phyloP scores from a whole-genome alignment of 2,888 invertebrate species.

The Orgyia antiqua region DNA sequence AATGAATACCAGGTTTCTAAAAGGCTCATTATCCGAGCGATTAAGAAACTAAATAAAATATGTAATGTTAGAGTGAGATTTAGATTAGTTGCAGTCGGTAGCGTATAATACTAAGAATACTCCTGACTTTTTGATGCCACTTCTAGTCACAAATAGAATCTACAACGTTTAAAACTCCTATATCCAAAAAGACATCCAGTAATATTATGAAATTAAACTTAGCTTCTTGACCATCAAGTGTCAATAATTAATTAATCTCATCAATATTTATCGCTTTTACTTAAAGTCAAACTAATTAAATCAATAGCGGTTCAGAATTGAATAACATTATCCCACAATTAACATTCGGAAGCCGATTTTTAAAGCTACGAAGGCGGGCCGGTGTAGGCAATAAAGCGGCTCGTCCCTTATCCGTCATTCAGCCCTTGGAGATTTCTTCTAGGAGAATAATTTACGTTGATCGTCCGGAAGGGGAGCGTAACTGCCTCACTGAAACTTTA shows the following conservation, averaged over 20 bases:
- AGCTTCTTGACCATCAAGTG: constrained; percentile 8
- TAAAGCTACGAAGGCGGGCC: constrained; percentile 58
- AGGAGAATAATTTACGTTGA: constrained; percentile 77
- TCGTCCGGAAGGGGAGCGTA: constrained; percentile 72
- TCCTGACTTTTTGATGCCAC: no score
- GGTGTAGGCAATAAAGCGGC: constrained; percentile 69
- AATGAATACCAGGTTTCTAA: no score
- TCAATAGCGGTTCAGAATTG: constrained; percentile 53
- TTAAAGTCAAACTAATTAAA: constrained; percentile 46
- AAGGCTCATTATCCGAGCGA: no score
- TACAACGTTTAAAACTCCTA: no score
- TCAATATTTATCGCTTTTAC: constrained; percentile 32
- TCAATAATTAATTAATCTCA: constrained; percentile 17
- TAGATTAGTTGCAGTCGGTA: no score
- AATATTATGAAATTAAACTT: constrained; percentile 6
- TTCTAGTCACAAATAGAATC: no score
- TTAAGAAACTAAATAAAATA: no score
- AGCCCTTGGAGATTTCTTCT: constrained; percentile 75
- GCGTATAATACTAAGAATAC: no score
- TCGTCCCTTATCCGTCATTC: constrained; percentile 76
- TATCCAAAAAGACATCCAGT: no score
- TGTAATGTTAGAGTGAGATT: no score
- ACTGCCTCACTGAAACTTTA: constrained; percentile 76
- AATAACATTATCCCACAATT: constrained; percentile 72
- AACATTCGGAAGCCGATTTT: constrained; percentile 69